Evolutionary conservation across 2,113 vertebrate genomes (phyloP).

Genomic region (Prochilodus magdalenae): DNA sequence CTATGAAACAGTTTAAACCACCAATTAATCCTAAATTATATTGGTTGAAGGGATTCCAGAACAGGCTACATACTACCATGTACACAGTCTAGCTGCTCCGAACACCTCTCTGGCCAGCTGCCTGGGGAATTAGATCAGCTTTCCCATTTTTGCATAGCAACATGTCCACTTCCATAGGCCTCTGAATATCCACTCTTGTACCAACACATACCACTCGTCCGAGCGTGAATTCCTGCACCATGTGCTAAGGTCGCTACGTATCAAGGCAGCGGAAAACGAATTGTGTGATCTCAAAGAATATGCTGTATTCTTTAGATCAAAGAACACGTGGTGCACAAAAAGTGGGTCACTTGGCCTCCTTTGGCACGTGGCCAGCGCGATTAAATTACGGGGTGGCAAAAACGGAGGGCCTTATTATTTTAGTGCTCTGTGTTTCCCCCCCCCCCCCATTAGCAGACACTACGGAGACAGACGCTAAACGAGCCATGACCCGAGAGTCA

Average conservation of each 20-base stretch:
- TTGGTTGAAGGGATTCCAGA: background rate
- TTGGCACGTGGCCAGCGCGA: background rate
- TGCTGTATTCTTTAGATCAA: background rate
- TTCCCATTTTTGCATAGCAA: background rate
- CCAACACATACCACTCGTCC: no score
- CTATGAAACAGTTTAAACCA: no score
- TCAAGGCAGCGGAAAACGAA: background rate
- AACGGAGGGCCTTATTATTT: conserved; percentile 5
- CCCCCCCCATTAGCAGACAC: background rate
- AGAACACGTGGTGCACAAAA: background rate
- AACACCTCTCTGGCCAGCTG: background rate
- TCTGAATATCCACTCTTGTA: background rate
- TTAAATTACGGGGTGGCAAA: background rate
- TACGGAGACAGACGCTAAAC: background rate
- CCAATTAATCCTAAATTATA: no score
- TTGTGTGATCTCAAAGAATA: background rate
- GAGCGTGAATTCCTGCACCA: background rate
- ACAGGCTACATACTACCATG: background rate
- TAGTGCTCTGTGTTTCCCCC: background rate
- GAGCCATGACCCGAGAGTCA: conserved; percentile 8
- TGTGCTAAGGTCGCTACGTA: background rate
- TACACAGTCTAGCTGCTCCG: background rate
- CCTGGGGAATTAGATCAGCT: background rate
- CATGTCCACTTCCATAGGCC: background rate
- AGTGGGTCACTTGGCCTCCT: background rate